phyloP scores from a whole-genome alignment of 2,113 vertebrate genomes.

The Geococcyx californianus region DNA sequence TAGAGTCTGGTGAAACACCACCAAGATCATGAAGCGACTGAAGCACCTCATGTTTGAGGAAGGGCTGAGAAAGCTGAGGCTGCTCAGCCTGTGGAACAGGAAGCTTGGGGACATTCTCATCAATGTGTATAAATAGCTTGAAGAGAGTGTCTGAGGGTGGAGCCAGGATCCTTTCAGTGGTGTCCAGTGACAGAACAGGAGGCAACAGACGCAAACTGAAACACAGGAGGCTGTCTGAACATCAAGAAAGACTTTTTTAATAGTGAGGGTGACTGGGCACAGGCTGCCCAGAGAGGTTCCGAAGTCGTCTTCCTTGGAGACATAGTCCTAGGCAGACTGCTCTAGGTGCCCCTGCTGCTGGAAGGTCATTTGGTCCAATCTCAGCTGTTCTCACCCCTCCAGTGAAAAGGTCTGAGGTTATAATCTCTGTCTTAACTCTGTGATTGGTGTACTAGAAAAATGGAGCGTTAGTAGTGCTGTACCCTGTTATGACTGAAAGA shows the following conservation, averaged over 20 bases:
- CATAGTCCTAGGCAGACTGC: background rate
- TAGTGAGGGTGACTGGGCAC: background rate
- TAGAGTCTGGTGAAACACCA: background rate
- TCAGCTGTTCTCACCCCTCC: background rate
- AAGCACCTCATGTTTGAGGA: background rate
- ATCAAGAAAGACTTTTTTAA: background rate
- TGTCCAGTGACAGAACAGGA: background rate
- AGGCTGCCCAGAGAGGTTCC: background rate
- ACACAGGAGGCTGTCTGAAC: background rate
- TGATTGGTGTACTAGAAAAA: background rate
- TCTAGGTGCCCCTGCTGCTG: background rate
- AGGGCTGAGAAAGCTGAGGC: background rate
- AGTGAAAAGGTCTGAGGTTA: background rate
- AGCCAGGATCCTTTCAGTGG: background rate
- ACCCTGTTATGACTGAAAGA: background rate
- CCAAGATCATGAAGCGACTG: background rate
- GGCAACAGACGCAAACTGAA: background rate
- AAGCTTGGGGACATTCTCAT: background rate
- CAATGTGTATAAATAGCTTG: no score
- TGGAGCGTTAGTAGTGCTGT: background rate
- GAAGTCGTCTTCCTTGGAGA: background rate
- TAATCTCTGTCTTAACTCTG: background rate
- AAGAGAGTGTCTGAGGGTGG: rapidly evolving
- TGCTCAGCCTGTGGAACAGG: background rate
- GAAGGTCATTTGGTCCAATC: no score